Evolutionary conservation across 1,140 invertebrate genomes (phyloP).

Genomic region (Grapholita molesta): DNA sequence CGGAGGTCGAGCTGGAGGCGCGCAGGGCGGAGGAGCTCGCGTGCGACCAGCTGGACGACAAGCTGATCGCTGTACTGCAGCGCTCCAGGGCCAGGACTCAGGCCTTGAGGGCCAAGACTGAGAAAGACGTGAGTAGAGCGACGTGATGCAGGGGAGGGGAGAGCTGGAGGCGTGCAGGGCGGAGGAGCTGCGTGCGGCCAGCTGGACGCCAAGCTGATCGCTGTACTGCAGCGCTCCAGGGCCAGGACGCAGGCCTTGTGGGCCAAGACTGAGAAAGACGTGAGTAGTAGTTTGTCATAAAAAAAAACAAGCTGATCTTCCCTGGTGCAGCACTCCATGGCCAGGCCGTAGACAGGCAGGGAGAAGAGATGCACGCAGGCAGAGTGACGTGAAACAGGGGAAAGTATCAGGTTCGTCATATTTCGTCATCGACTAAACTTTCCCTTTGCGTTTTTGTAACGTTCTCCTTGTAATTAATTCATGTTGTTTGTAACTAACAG

Average conservation of each 20-base stretch:
- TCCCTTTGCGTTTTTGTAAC: too few relatives aligned
- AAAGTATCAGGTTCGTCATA: too few relatives aligned
- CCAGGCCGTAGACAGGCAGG: conserved; percentile 32
- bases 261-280: conserved; percentile 47
- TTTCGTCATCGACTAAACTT: too few relatives aligned
- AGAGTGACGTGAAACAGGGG: too few relatives aligned
- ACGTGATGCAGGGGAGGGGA: conserved; percentile 32
- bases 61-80: conserved; percentile 43
- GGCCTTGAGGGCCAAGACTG: conserved; percentile 36
- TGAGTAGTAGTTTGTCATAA: conserved; percentile 43
- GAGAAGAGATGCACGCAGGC: too few relatives aligned
- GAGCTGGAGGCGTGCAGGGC: conserved; percentile 30
- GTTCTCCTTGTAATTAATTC: background rate
- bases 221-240: conserved; percentile 38
- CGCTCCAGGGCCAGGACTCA: conserved; percentile 34
- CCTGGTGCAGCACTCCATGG: conserved; percentile 38
- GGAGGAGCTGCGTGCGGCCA: conserved; percentile 40
- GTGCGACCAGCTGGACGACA: conserved; percentile 45
- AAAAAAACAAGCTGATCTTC: conserved; percentile 37
- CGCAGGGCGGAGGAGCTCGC: conserved; percentile 35
- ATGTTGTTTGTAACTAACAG: background rate
- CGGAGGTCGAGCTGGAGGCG: conserved; percentile 29
- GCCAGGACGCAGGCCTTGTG: conserved; percentile 33
- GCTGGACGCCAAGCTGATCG: conserved; percentile 46
- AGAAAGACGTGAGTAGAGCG: conserved; percentile 36